These are phyloP conservation scores for Hemaris fuciformis DNA, from an alignment of 2,888 invertebrate genomes.

Conservation along the genomic window DNA sequence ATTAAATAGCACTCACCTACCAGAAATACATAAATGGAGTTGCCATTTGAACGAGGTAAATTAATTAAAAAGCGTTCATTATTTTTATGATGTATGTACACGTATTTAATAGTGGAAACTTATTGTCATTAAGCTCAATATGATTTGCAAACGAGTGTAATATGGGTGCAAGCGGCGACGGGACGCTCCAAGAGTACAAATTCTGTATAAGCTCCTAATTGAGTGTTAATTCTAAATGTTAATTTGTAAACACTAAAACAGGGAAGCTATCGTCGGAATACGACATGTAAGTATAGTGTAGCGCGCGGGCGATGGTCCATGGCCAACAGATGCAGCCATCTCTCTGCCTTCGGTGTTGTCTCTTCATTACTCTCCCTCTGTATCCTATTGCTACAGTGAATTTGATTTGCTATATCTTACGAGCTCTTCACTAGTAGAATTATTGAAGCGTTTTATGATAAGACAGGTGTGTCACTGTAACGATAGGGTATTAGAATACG, in stretches of 20 bases:
- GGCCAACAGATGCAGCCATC: slow-evolving; percentile 37
- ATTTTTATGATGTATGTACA: background rate
- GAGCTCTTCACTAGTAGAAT: slow-evolving; percentile 43
- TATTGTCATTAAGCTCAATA: slow-evolving; percentile 8
- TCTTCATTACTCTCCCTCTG: slow-evolving; percentile 63
- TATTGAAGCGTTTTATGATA: slow-evolving; percentile 20
- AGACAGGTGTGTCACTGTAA: slow-evolving; percentile 60
- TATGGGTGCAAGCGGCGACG: slow-evolving; percentile 56
- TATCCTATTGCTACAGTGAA: slow-evolving; percentile 76
- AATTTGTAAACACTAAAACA: slow-evolving; percentile 68
- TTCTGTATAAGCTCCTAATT: slow-evolving; percentile 85
- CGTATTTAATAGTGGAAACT: background rate
- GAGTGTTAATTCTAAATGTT: slow-evolving; percentile 74
- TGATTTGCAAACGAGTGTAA: slow-evolving; percentile 33
- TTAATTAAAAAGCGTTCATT: background rate
- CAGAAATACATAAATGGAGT: background rate
- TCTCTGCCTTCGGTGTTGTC: slow-evolving; percentile 77
- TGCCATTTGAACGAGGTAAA: background rate
- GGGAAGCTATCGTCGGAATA: slow-evolving; percentile 61
- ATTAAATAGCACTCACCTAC: background rate
- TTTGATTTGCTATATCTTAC: slow-evolving; percentile 68
- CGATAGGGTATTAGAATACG: slow-evolving; percentile 64
- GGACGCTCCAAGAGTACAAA: slow-evolving; percentile 85
- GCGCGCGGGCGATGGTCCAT: slow-evolving; percentile 60
- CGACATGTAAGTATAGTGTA: slow-evolving; percentile 45